Evolutionary conservation across 1,140 invertebrate species (phyloP), one percentile per base, ranked within the genome.

Genomic region (Xylocopa sonorina): DNA sequence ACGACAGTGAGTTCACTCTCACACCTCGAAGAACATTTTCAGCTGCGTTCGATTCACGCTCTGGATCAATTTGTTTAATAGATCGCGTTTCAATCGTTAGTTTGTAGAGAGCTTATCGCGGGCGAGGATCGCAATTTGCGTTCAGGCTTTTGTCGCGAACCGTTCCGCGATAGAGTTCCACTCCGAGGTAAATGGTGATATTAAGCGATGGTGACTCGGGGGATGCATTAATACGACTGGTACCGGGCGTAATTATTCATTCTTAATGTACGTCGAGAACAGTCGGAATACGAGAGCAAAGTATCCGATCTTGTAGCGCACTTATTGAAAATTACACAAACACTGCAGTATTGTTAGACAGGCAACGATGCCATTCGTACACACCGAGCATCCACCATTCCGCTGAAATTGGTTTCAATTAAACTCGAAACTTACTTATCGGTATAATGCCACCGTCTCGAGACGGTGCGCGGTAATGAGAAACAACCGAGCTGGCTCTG

Each of bases 341-440:
- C 43, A 14, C 12, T 12, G 73, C 69, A 80, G 78, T 76, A 27
- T 68, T 24, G 32, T 75, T 38, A 27, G 68, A 75, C 71, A 67
- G 55, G 27, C 63, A 60, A 60, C 78, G 32, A 76, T 68, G n/a
- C 24, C 51, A 24, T 48, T 80, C 46, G 41, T 51, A 48, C 60
- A 10, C n/a, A 5, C 9, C 16, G n/a, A n/a, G n/a, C 6, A 18
- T 18, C 32, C 27, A 18, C 38, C 27, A 4, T 24, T 60, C 14
- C 34, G 18, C 9, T 38, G 57, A 80, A 76, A 80, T 80, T 76
- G 72, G 7, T 67, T 80, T 80, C 62, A 75, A 80, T 80, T 80
- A 80, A 80, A 67, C 73, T 80, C n/a, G 62, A 58, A 80, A 60
- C 71, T 75, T 76, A 75, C 71, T 75, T 67, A 77, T 76, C 72